phyloP scores from a whole-genome alignment of 2,888 invertebrate genomes.

The Apomyelois bistriatella region DNA sequence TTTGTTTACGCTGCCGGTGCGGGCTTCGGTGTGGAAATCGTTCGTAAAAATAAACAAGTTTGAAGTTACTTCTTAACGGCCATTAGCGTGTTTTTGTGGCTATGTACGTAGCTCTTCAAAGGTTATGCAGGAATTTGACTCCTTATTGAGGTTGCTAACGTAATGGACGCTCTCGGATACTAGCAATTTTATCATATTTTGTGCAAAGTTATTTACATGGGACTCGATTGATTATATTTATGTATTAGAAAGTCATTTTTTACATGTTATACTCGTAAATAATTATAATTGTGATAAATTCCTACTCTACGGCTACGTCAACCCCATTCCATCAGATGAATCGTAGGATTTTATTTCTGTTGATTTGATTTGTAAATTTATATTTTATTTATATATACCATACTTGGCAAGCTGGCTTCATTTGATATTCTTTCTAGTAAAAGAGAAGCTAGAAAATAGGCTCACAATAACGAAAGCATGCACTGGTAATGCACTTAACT shows the following conservation, averaged over 20 bases:
- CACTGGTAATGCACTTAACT: neutral
- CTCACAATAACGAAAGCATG: neutral
- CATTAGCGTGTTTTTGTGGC: slow-evolving; percentile 20
- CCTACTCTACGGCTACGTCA: too few species aligned
- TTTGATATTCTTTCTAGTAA: neutral
- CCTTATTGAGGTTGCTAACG: neutral
- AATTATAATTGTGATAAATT: too few species aligned
- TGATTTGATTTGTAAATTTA: slow-evolving; percentile 1
- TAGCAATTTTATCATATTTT: neutral
- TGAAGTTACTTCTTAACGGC: slow-evolving; percentile 27
- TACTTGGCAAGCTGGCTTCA: slow-evolving; percentile 1
- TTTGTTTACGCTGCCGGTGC: slow-evolving; percentile 53
- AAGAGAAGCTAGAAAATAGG: neutral
- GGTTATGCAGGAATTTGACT: slow-evolving; percentile 4
- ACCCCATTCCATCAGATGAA: too few species aligned
- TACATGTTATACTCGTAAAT: too few species aligned
- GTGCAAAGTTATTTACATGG: neutral
- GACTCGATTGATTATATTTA: too few species aligned
- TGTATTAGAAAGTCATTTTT: too few species aligned
- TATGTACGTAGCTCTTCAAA: slow-evolving; percentile 1
- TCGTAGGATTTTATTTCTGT: neutral
- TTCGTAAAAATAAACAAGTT: slow-evolving; percentile 35
- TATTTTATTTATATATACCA: neutral
- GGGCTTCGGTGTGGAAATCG: slow-evolving; percentile 39
- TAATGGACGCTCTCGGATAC: neutral